Base-by-base conservation (phyloP, 2,113 vertebrate genomes). In the Nycticebus coucang region DNA sequence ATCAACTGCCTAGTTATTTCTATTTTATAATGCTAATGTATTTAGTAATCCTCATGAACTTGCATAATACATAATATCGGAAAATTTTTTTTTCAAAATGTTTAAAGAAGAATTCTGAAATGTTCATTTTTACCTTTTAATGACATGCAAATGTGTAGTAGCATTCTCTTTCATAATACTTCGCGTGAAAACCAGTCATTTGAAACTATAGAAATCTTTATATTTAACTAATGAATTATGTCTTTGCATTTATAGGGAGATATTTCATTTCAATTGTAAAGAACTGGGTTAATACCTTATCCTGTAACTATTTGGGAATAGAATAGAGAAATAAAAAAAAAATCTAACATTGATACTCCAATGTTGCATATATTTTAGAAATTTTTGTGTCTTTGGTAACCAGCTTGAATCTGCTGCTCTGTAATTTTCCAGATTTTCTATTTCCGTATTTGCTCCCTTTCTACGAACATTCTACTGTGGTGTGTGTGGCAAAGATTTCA, bases 41-140 rank as follows among this genome's bases (percentile, higher is more conserved):
- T 98, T 98, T 98, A 80, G 87, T 95, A 97, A 95, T 97, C 95
- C 74, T 96, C 55, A 55, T 72, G 98, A 82, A 95, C 59, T 97
- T 94, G 62, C 13, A 87, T 82, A 96, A 24, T 79, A 55, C 10
- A 90, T 97, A 88, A 88, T 97, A 83, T 89, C 97, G 94, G 80
- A 89, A n/a, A 57, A 50, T 50, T 97, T 89, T 21, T 21, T 96
- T 93, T 82, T 90, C 86, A 92, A 79, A 95, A 95, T 95, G 45
- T 28, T 94, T 95, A 83, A 94, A 89, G 55, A 89, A 93, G n/a
- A 94, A 83, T 94, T 92, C 50, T 17, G n/a, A 93, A 89, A 60
- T 96, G 24, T 35, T 89, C 8, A 37, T 66, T 35, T 83, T 93
- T 92, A 85, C 45, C 77, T 93, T 93, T 94, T 79, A 92, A 86